phyloP scores from a whole-genome alignment of 2,113 vertebrate genomes.

The Sclerurus mexicanus region DNA sequence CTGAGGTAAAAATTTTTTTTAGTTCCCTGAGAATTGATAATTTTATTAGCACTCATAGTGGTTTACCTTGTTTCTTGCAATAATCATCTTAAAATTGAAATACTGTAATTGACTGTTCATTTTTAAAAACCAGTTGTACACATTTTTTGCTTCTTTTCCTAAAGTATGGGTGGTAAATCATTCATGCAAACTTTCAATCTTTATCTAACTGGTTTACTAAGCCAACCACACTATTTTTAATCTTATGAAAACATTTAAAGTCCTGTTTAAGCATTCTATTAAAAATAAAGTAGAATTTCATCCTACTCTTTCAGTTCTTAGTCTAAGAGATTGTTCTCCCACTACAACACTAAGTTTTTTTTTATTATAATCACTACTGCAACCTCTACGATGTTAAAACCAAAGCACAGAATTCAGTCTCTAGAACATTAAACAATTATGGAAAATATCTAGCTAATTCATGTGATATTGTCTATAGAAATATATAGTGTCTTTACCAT shows the following conservation, averaged over 20 bases:
- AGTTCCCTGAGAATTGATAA: neutral
- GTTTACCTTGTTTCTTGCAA: neutral
- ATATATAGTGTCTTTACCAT: neutral
- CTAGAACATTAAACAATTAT: neutral
- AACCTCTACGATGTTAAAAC: neutral
- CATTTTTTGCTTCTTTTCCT: no score
- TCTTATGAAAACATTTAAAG: no score
- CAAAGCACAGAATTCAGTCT: neutral
- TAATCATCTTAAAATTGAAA: neutral
- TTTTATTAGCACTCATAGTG: neutral
- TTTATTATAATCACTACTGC: neutral
- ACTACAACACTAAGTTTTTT: accelerated
- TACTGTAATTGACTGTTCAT: neutral
- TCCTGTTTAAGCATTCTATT: neutral
- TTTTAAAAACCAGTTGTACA: no score
- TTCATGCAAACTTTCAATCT: no score
- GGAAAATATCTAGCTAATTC: neutral
- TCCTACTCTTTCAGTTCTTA: neutral
- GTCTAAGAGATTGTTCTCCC: neutral
- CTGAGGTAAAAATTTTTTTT: neutral
- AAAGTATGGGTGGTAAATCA: no score
- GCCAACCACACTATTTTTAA: no score
- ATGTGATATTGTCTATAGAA: neutral
- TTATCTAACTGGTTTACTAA: no score
- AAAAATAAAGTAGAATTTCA: neutral